Evolutionary conservation across 2,888 invertebrate species (phyloP), one percentile per base, ranked within the genome.

Genomic region (Ectropis crepuscularia): DNA sequence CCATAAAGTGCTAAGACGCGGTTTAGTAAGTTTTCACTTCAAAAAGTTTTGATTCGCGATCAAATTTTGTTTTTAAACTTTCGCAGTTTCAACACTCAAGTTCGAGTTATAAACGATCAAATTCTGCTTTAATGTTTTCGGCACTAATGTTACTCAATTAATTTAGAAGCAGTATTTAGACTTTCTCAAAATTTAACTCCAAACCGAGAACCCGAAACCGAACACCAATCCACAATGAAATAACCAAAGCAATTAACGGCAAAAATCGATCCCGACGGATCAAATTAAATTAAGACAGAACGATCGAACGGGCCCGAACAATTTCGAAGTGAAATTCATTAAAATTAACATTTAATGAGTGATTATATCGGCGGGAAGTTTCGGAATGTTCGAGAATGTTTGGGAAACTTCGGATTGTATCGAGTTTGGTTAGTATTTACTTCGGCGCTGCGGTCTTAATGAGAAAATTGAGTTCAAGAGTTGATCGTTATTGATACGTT

Each of bases 261-360:
- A 57, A 43, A 53, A 53, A 57, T 61, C 57, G 60, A 60, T 61
- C 37, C 49, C 65, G 43, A 48, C 68, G 68, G 75, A 74, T 75
- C 73, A 49, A 71, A 77, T 74, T 79, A 74, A 76, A 79, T 79
- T 74, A 72, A 74, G 70, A 68, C 66, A 48, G 54, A 71, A 59
- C 70, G 61, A 55, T 65, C 57, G 41, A 38, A 39, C 11, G 39
- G 47, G 2, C 45, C 47, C 64, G 65, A 75, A 78, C 76, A 74
- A 74, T 75, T 71, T 69, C 59, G 62, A 72, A 74, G 57, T 67
- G 69, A 70, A 75, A 78, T 76, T 76, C 74, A 74, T 74, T 75
- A 68, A 72, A 78, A 77, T 79, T 74, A 73, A 74, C 70, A 74
- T 71, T 75, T 79, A 74, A 78, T 74, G 74, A 75, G 72, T 75